A percentile compares a stretch with the other conserved stretches of the same genome.
Conservation (phyloP, 2,113 vertebrate species). For the Amphilophus citrinellus region DNA sequence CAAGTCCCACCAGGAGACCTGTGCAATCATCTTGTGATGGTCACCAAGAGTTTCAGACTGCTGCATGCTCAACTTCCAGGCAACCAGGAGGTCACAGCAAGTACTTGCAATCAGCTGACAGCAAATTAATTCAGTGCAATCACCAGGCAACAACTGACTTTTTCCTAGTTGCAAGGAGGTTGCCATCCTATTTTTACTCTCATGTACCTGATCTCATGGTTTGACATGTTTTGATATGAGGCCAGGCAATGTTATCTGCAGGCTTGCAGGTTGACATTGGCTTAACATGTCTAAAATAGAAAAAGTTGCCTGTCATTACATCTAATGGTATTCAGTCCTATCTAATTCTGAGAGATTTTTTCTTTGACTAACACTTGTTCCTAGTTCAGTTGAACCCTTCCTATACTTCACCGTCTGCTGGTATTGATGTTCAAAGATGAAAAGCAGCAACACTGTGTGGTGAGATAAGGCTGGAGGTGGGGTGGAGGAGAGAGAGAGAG, state of each 20-base stretch:
- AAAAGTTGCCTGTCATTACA: neutral
- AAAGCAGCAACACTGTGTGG: constrained; percentile 45
- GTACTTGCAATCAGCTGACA: neutral
- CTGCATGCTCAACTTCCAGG: neutral
- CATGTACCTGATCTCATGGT: neutral
- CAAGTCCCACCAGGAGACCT: no score
- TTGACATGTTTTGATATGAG: neutral
- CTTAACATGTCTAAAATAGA: neutral
- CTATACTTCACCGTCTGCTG: constrained; percentile 25
- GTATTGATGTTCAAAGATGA: constrained; percentile 51
- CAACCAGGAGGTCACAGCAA: neutral
- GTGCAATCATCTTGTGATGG: neutral
- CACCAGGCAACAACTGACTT: neutral
- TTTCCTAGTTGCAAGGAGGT: neutral
- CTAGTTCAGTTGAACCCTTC: constrained; percentile 1
- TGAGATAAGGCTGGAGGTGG: constrained; percentile 52
- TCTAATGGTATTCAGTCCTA: neutral
- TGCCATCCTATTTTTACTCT: neutral
- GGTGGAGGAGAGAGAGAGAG: neutral
- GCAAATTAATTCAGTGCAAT: neutral
- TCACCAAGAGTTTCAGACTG: neutral
- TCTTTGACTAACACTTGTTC: neutral
- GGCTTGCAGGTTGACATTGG: neutral
- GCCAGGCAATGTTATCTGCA: neutral
- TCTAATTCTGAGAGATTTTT: neutral